A percentile compares a stretch with the other conserved stretches of the same genome.
phyloP scores from a whole-genome alignment of 1,140 invertebrate species.

The Nephila pilipes region DNA sequence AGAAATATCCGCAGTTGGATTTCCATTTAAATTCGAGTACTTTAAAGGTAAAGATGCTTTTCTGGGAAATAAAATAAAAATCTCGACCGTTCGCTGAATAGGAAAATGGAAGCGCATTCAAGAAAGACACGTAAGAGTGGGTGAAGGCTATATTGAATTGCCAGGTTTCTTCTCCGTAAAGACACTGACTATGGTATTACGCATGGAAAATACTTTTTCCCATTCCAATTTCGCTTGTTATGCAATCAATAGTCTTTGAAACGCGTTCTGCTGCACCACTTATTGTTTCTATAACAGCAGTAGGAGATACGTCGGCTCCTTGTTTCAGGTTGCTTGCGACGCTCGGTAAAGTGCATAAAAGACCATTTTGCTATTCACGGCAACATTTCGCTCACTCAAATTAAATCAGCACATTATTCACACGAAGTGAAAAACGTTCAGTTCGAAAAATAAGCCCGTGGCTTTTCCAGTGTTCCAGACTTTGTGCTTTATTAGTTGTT shows the following conservation, averaged over 20 bases:
- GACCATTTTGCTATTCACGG: neutral
- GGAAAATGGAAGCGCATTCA: constrained; percentile 49
- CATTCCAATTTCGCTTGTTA: constrained; percentile 71
- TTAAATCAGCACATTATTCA: neutral
- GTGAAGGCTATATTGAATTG: constrained; percentile 69
- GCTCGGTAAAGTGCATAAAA: neutral
- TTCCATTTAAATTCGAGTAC: constrained; percentile 72
- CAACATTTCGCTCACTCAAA: neutral
- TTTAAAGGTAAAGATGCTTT: constrained; percentile 75
- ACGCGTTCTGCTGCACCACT: constrained; percentile 5
- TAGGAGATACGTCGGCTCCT: neutral
- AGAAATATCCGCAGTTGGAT: constrained; percentile 57
- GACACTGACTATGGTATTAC: constrained; percentile 58
- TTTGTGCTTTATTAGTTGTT: no score
- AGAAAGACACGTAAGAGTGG: constrained; percentile 38
- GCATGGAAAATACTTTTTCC: constrained; percentile 53
- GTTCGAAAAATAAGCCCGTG: neutral
- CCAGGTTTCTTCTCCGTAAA: constrained; percentile 19
- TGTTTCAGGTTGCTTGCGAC: neutral
- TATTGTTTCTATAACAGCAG: constrained; percentile 47
- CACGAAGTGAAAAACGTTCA: neutral
- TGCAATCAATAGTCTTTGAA: constrained; percentile 53
- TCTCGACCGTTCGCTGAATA: constrained; percentile 54
- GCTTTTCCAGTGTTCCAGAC: no score
- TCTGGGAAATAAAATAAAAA: constrained; percentile 73